phyloP scores from a whole-genome alignment of 2,888 invertebrate genomes.

The Amitus sp. region DNA sequence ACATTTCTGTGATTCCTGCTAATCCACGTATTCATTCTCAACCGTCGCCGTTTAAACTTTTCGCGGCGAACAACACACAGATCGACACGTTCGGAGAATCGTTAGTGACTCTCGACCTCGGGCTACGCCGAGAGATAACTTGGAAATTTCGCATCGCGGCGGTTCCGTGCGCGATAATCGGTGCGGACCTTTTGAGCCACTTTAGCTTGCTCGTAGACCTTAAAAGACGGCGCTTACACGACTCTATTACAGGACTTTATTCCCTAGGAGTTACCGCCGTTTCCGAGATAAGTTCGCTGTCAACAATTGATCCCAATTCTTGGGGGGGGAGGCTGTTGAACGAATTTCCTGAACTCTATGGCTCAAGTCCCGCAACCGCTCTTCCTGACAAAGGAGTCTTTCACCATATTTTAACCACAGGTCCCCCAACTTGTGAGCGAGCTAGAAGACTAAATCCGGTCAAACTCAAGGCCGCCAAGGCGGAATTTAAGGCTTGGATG shows the following conservation, averaged over 20 bases:
- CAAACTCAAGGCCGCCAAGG: conserved; percentile 48
- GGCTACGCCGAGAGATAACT: conserved; percentile 14
- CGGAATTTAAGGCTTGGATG: conserved; percentile 52
- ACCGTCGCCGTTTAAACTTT: neutral
- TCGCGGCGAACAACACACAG: neutral
- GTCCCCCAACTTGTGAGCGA: conserved; percentile 51
- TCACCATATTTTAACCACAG: conserved; percentile 54
- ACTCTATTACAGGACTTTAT: neutral
- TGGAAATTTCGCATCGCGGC: conserved; percentile 29
- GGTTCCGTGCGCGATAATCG: conserved; percentile 21
- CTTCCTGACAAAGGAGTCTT: neutral
- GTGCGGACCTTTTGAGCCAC: conserved; percentile 14
- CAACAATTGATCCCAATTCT: too few relatives aligned
- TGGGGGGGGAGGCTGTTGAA: too few relatives aligned
- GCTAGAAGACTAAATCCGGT: conserved; percentile 55
- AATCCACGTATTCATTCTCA: neutral
- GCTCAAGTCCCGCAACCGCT: neutral
- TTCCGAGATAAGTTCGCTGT: too few relatives aligned
- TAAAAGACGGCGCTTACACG: neutral
- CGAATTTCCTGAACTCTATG: conserved; percentile 9
- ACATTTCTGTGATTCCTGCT: neutral
- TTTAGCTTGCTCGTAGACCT: conserved; percentile 14
- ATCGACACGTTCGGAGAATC: conserved; percentile 1
- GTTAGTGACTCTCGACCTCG: conserved; percentile 12
- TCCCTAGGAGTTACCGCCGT: neutral